Conservation (phyloP, 2,113 vertebrate genomes). For the Jaculus jaculus region DNA sequence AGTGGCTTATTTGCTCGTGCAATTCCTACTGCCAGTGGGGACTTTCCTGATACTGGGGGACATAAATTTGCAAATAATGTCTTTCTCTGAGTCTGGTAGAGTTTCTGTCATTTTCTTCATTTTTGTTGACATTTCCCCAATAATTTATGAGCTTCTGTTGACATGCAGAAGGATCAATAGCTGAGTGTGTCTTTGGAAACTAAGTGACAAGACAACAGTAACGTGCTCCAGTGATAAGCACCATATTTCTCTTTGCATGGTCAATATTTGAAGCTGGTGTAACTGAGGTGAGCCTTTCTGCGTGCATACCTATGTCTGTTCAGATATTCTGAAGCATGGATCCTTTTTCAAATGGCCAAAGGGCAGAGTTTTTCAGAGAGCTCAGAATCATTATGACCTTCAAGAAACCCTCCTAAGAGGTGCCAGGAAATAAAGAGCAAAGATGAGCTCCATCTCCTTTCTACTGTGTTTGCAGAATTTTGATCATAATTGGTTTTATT, state of each 20-base stretch:
- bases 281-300: conserved; percentile 57
- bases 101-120: conserved; percentile 69
- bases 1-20: conserved; percentile 56
- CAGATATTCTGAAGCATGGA: conserved; percentile 25
- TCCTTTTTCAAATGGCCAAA: conserved; percentile 36
- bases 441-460: not conserved
- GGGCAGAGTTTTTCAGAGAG: not conserved
- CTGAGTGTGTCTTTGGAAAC: conserved; percentile 67
- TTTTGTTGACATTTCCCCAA: conserved; percentile 78
- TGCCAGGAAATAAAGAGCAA: not conserved
- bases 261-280: conserved; percentile 65
- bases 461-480: not conserved
- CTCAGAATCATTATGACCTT: not conserved
- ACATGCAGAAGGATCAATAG: conserved; percentile 68
- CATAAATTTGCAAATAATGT: conserved; percentile 75
- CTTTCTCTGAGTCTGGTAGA: conserved; percentile 54
- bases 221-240: conserved; percentile 40
- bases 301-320: conserved; percentile 49
- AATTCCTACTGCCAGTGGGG: conserved; percentile 59
- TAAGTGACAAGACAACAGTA: conserved; percentile 71
- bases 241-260: conserved; percentile 47
- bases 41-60: conserved; percentile 44
- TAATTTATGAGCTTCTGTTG: conserved; percentile 78
- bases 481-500: not conserved
- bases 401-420: not conserved